These are phyloP conservation scores for Actinernus sp. DNA, from an alignment of 92 coral and sea anemone genomes.

Conservation along the genomic window DNA sequence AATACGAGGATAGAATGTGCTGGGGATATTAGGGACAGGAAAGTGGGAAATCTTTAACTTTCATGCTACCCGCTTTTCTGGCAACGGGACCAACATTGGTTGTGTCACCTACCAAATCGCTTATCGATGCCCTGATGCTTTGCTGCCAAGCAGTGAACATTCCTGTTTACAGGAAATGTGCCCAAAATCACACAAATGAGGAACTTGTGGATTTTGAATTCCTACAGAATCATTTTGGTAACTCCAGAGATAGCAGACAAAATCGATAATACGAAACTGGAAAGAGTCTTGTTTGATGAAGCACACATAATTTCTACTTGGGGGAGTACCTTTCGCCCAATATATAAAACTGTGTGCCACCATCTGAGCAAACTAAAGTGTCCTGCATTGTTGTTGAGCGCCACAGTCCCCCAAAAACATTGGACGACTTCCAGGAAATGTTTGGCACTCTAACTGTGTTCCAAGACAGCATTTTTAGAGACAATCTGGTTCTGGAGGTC, in stretches of 20 bases:
- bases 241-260: conserved; percentile 7
- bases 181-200: not conserved
- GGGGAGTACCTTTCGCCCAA: conserved; percentile 53
- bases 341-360: conserved; percentile 17
- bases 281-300: conserved; percentile 41
- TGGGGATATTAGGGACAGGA: conserved; percentile 16
- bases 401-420: not conserved
- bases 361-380: not conserved
- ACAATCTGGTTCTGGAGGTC: conserved; percentile 20
- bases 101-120: conserved; percentile 17
- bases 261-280: not conserved
- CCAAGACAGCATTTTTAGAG: conserved; percentile 15
- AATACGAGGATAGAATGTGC: not conserved
- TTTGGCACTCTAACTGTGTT: conserved; percentile 9
- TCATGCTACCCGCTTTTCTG: conserved; percentile 21
- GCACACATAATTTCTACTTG: conserved; percentile 42
- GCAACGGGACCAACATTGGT: conserved; percentile 20
- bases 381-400: conserved; percentile 2
- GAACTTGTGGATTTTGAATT: not conserved
- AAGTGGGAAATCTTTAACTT: conserved; percentile 23
- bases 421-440: not conserved
- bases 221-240: not conserved
- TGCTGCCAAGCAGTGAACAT: conserved; percentile 4
- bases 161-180: conserved; percentile 12
- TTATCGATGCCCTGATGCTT: conserved; percentile 7